A percentile compares a stretch with the other conserved stretches of the same genome.
Conservation (phyloP, 92 coral and sea anemone species). For the Bergia sp. region DNA sequence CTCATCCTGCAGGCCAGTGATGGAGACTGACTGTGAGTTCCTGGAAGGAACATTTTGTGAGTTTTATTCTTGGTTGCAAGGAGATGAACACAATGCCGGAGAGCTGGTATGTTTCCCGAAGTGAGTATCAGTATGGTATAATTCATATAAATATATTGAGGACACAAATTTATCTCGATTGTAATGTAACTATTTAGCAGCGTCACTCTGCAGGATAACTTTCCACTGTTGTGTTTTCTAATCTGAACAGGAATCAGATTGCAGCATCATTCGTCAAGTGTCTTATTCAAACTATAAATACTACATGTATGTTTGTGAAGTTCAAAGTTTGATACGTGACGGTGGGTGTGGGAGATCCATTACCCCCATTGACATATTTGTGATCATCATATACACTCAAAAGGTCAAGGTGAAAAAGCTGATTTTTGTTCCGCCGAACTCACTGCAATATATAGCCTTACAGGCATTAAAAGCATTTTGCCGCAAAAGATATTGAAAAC, state of each 20-base stretch:
- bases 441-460: constrained; percentile 9
- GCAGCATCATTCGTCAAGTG: not conserved
- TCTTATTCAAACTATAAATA: not conserved
- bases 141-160: not conserved
- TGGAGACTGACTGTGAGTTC: constrained; percentile 91
- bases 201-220: too few species aligned
- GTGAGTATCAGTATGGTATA: constrained; percentile 34
- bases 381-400: not conserved
- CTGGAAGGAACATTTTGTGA: constrained; percentile 75
- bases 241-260: constrained; percentile 16
- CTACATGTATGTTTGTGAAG: not conserved
- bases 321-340: not conserved
- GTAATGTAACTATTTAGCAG: too few species aligned
- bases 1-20: constrained; percentile 55
- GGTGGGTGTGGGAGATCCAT: not conserved
- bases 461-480: not conserved
- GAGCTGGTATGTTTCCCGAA: constrained; percentile 74
- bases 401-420: constrained; percentile 23
- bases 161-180: not conserved
- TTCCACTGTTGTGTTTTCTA: not conserved
- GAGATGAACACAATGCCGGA: constrained; percentile 58
- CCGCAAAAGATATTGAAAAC: constrained; percentile 14
- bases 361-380: not conserved
- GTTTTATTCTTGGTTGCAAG: constrained; percentile 81
- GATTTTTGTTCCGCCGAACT: not conserved